Conservation (phyloP, 1,140 invertebrate genomes). For the Drosophila malerkotliana region DNA sequence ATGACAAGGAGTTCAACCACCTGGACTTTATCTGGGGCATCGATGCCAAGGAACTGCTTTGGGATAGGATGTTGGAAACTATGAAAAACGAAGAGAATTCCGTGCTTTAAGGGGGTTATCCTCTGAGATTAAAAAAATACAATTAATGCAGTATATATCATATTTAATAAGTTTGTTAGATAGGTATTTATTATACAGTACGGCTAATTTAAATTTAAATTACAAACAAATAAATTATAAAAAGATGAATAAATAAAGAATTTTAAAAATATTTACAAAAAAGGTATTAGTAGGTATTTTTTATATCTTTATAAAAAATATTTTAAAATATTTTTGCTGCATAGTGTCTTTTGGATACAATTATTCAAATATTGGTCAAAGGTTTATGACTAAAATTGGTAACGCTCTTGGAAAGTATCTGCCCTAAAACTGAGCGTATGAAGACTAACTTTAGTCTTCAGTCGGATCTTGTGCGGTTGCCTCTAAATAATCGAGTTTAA, state of each 20-base stretch:
- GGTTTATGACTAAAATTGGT: not conserved
- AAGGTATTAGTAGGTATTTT: too few relatives aligned
- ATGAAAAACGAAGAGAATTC: conserved; percentile 71
- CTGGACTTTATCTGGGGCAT: conserved; percentile 86
- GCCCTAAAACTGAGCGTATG: too few relatives aligned
- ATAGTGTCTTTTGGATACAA: not conserved
- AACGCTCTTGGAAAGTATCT: not conserved
- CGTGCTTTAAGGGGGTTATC: conserved; percentile 9
- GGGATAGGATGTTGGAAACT: conserved; percentile 81
- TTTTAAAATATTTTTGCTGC: too few relatives aligned
- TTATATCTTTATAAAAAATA: too few relatives aligned
- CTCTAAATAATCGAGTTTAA: not conserved
- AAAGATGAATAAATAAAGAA: not conserved
- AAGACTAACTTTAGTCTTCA: not conserved
- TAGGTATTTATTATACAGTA: conserved; percentile 42
- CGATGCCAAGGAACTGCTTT: conserved; percentile 84
- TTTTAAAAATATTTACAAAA: too few relatives aligned
- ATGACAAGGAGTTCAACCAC: conserved; percentile 85
- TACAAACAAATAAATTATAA: conserved; percentile 1
- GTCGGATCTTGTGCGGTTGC: not conserved
- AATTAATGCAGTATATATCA: conserved; percentile 31
- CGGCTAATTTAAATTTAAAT: not conserved
- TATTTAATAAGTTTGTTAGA: not conserved
- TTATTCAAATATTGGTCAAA: not conserved
- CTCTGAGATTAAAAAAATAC: not conserved